These are phyloP conservation scores for Chaetodon trifascialis DNA, from an alignment of 2,113 vertebrate genomes.

Conservation along the genomic window DNA sequence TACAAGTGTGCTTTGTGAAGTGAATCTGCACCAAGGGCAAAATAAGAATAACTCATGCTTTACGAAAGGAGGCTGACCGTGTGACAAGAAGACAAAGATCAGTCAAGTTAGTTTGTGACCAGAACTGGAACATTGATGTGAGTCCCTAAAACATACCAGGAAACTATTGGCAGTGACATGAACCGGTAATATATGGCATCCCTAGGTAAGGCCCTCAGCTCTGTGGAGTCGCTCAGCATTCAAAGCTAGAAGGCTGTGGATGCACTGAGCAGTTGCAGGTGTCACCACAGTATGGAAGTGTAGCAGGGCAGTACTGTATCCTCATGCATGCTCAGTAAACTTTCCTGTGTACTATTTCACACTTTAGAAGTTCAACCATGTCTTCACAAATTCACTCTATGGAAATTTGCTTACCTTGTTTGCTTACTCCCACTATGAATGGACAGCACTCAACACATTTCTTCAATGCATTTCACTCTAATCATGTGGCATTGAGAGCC, in stretches of 20 bases:
- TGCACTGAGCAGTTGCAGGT: background rate
- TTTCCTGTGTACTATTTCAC: slow-evolving; percentile 1
- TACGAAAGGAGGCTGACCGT: slow-evolving; percentile 26
- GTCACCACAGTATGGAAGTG: slow-evolving; percentile 16
- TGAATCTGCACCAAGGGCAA: slow-evolving; percentile 33
- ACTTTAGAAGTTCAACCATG: background rate
- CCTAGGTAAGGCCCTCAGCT: slow-evolving; percentile 15
- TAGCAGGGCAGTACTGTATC: slow-evolving; percentile 7
- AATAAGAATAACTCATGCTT: slow-evolving; percentile 52
- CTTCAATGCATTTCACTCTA: background rate
- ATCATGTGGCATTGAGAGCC: too few species aligned
- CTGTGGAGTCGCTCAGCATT: slow-evolving; percentile 6
- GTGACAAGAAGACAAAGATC: background rate
- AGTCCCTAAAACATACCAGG: background rate
- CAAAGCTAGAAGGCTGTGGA: background rate
- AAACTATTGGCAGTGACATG: slow-evolving; percentile 1
- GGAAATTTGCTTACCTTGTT: slow-evolving; percentile 27
- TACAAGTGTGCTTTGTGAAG: slow-evolving; percentile 49
- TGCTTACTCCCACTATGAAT: background rate
- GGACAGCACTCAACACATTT: background rate
- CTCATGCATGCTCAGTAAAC: slow-evolving; percentile 18
- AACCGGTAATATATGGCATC: slow-evolving; percentile 8
- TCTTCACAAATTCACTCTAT: slow-evolving; percentile 2
- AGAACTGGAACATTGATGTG: slow-evolving; percentile 19
- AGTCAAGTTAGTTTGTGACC: slow-evolving; percentile 7